These are phyloP conservation scores for Campoplex capitator DNA, from an alignment of 2,888 invertebrate genomes.

Conservation along the genomic window DNA sequence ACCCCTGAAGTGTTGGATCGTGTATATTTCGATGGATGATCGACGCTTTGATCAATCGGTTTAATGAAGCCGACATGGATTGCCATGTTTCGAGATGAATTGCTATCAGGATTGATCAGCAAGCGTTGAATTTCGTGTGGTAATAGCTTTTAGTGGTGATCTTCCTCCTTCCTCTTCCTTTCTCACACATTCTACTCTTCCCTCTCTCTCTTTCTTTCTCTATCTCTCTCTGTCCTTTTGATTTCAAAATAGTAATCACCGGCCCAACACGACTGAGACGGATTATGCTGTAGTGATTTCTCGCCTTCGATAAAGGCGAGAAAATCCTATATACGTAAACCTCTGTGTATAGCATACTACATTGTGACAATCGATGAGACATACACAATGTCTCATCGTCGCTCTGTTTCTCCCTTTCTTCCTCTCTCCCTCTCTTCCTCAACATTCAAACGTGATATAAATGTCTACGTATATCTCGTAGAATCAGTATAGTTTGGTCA, in stretches of 20 bases:
- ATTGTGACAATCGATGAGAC: conserved; percentile 22
- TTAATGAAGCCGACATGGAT: conserved; percentile 61
- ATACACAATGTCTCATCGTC: not conserved
- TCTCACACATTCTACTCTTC: conserved; percentile 29
- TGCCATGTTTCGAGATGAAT: conserved; percentile 61
- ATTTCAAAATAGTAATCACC: conserved; percentile 64
- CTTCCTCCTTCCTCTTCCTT: conserved; percentile 18
- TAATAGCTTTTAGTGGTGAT: conserved; percentile 60
- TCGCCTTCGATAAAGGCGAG: conserved; percentile 22
- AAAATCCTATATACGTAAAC: not conserved
- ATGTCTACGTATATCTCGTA: not conserved
- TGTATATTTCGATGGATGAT: conserved; percentile 1
- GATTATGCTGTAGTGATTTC: conserved; percentile 25
- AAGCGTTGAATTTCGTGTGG: conserved; percentile 44
- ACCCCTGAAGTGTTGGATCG: conserved; percentile 21
- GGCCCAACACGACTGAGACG: conserved; percentile 39
- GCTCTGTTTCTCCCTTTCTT: not conserved
- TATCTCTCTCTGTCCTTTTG: not conserved
- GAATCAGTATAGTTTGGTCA: conserved; percentile 21
- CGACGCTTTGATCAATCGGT: conserved; percentile 57
- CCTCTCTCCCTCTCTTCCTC: not conserved
- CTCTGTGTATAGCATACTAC: not conserved
- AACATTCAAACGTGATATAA: not conserved
- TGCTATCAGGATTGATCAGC: conserved; percentile 59
- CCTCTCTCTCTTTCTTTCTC: conserved; percentile 33